Evolutionary conservation across 1,140 invertebrate genomes (phyloP), one percentile per base, ranked within the genome.

Genomic region (Sipha flava): DNA sequence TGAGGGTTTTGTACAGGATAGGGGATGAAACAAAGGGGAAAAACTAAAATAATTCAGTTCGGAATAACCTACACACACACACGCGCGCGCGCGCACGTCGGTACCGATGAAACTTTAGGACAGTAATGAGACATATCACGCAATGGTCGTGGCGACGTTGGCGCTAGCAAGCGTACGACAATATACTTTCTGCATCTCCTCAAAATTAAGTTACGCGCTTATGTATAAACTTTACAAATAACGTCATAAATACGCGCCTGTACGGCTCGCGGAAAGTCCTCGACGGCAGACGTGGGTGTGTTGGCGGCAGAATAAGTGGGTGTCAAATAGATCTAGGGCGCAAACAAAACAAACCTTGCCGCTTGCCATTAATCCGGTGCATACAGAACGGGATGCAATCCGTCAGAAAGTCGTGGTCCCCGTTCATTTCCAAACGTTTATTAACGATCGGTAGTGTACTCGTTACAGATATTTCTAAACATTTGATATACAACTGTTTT

Each of bases 221-320:
- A n/a, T n/a, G n/a, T n/a, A n/a, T 40, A 70, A 70, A 70, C 66
- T 66, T 66, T 66, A 12, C 23, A 45, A 70, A 70, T 70, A 47
- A 70, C 45, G 9, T 47, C 43, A 12, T 70, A 47, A 47, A 70
- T 31, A 70, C 10, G 14, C 10, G 12, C 43, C 62, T 23, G 14
- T 4, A 43, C 21, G 29, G 31, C 16, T 37, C 2, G 66, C 0
- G 16, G 40, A 16, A 16, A 45, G 29, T 45, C 18, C 9, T 31
- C 40, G 23, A 70, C 14, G 37, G 40, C 5, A 68, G 18, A 10
- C 7, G 31, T n/a, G 21, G 23, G n/a, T n/a, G n/a, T n/a, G n/a
- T n/a, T n/a, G n/a, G n/a, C n/a, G n/a, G n/a, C n/a, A n/a, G n/a
- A n/a, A n/a, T n/a, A n/a, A n/a, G n/a, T n/a, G n/a, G n/a, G n/a